Conservation (phyloP, 2,797 vertebrate species). For the Zalophus californianus region DNA sequence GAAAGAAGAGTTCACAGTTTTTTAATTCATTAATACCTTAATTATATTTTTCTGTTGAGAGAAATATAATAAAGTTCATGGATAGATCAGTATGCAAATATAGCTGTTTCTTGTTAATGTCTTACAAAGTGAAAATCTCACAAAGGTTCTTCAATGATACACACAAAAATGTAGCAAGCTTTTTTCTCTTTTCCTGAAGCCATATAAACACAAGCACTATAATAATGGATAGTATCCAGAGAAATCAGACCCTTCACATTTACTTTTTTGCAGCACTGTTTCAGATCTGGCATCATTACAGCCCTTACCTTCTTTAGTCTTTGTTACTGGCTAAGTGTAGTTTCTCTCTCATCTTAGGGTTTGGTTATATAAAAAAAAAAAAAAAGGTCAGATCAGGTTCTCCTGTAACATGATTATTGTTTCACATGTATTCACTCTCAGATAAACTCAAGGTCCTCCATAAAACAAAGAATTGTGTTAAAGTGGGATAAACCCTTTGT, state of each 20-base stretch:
- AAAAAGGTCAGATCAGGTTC: conserved; percentile 52
- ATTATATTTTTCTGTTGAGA: conserved; percentile 21
- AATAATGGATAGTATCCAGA: not conserved
- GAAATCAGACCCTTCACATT: conserved; percentile 4
- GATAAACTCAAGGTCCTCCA: conserved; percentile 68
- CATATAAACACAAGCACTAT: not conserved
- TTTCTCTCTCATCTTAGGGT: conserved; percentile 62
- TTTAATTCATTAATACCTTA: conserved; percentile 4
- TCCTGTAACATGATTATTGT: conserved; percentile 50
- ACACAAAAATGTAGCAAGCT: not conserved
- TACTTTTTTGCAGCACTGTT: conserved; percentile 14
- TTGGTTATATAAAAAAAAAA: not conserved
- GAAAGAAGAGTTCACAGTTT: not conserved
- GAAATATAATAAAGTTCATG: not conserved
- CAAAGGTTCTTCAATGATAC: conserved; percentile 28
- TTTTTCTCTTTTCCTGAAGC: not conserved
- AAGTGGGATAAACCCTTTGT: conserved; percentile 75
- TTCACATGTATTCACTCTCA: conserved; percentile 62
- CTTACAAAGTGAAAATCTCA: conserved; percentile 4
- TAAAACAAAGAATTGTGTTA: conserved; percentile 80
- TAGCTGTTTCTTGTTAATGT: not conserved
- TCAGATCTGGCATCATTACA: conserved; percentile 27
- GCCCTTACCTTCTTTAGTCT: conserved; percentile 71
- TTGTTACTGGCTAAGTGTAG: conserved; percentile 61
- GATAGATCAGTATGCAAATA: not conserved